Evolutionary conservation across 2,797 vertebrate species (phyloP), one percentile per base, ranked within the genome.

Genomic region (Orestias chungarensis): DNA sequence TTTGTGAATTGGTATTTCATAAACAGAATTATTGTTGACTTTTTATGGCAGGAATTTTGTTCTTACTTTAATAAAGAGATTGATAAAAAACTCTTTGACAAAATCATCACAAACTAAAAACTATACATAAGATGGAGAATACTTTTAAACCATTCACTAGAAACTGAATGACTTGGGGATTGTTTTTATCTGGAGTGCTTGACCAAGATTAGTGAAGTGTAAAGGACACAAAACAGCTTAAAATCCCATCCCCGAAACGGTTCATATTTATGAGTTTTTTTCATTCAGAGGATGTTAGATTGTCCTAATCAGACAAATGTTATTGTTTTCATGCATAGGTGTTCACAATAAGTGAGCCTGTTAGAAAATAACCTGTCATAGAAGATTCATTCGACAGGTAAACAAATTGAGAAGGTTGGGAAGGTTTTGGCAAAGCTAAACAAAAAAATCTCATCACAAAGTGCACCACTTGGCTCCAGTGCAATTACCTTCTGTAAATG

Each of bases 401-500:
- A 91, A 89, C 86, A 88, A 86, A 89, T 89, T 81, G 66, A 73
- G 80, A 87, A 31, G 71, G 52, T 82, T 66, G 49, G 42, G 78
- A 73, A 78, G 82, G 87, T 86, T 91, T 90, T 84, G 82, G 83
- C 71, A 77, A 90, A 84, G 82, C 83, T 78, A 73, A 44, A 46
- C 61, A 75, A 73, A 52, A 71, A 59, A 89, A 91, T 81, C 87
- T 89, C 87, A 90, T 88, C 87, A 89, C 79, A 89, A 84, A 91
- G 83, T 80, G 86, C 86, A 84, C 71, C 86, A 84, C 90, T 89
- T 83, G 82, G 92, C 89, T 91, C 93, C 93, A 89, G 84, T 87
- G 91, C 93, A 95, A 94, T 94, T 93, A 94, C 84, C 86, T 87
- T 89, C 88, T 87, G 84, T 90, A 94, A 94, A 94, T 94, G 90